phyloP scores from a whole-genome alignment of 2,797 vertebrate species.

The Lateolabrax maculatus region DNA sequence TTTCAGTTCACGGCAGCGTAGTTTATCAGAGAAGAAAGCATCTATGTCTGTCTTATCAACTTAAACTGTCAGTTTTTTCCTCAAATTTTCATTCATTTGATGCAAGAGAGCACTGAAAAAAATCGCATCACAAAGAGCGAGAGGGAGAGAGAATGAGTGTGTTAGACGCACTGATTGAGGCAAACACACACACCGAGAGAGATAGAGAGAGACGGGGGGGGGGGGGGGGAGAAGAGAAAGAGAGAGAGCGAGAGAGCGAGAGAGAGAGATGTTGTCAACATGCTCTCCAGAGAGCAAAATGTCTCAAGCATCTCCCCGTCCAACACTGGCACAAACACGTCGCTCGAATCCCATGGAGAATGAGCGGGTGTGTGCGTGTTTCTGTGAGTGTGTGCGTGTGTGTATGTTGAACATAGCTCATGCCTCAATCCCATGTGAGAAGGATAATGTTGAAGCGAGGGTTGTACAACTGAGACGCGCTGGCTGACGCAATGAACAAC shows the following conservation, averaged over 20 bases:
- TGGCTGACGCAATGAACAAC: slow-evolving; percentile 80
- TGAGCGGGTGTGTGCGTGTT: neutral
- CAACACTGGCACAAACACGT: slow-evolving; percentile 71
- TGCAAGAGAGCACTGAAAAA: slow-evolving; percentile 16
- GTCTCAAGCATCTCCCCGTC: slow-evolving; percentile 71
- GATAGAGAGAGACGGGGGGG: slow-evolving; percentile 5
- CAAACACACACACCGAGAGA: slow-evolving; percentile 54
- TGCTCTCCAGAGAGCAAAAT: slow-evolving; percentile 66
- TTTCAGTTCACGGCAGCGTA: neutral
- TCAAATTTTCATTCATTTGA: slow-evolving; percentile 27
- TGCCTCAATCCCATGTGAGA: slow-evolving; percentile 68
- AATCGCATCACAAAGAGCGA: slow-evolving; percentile 14
- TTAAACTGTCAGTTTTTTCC: slow-evolving; percentile 22
- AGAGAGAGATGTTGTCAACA: slow-evolving; percentile 58
- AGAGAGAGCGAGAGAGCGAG: slow-evolving; percentile 22
- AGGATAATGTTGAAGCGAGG: slow-evolving; percentile 61
- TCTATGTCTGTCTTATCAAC: slow-evolving; percentile 26
- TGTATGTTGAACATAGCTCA: slow-evolving; percentile 49
- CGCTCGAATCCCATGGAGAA: slow-evolving; percentile 61
- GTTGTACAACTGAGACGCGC: slow-evolving; percentile 59
- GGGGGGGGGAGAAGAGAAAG: no score
- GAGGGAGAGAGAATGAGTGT: neutral
- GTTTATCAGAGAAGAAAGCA: slow-evolving; percentile 14
- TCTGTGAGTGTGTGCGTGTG: slow-evolving; percentile 10
- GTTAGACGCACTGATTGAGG: slow-evolving; percentile 47